Evolutionary conservation across 2,113 vertebrate genomes (phyloP).

Genomic region (Percopsis transmontana): DNA sequence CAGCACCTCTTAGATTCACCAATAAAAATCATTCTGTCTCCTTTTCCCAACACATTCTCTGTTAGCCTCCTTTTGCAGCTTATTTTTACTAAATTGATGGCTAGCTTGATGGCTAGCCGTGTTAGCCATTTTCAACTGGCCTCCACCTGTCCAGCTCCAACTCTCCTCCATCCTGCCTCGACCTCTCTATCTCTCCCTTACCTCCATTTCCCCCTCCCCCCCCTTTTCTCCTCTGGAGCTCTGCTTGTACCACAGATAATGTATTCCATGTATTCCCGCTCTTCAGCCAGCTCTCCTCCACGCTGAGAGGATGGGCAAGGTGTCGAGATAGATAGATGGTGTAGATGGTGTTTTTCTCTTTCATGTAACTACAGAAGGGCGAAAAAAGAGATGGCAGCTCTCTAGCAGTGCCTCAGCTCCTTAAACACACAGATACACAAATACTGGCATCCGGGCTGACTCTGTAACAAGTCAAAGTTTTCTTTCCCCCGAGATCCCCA

Average conservation of each 20-base stretch:
- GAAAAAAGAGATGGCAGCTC: slow-evolving; percentile 60
- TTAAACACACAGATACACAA: slow-evolving; percentile 4
- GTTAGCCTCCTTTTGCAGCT: slow-evolving; percentile 8
- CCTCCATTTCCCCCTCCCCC: slow-evolving; percentile 1
- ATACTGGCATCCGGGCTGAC: slow-evolving; percentile 11
- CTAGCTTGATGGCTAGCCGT: slow-evolving; percentile 40
- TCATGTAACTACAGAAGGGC: slow-evolving; percentile 59
- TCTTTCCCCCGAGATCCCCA: slow-evolving; percentile 9
- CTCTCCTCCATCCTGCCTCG: slow-evolving; percentile 12
- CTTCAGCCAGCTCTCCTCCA: slow-evolving; percentile 39
- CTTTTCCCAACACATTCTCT: slow-evolving; percentile 1
- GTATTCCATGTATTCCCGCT: slow-evolving; percentile 61
- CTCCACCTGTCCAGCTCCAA: slow-evolving; percentile 53
- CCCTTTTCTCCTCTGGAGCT: slow-evolving; percentile 15
- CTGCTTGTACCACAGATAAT: slow-evolving; percentile 46
- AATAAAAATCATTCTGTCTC: slow-evolving; percentile 31
- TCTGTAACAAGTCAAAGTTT: slow-evolving; percentile 36
- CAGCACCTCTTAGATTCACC: slow-evolving; percentile 50
- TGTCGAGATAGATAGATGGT: slow-evolving; percentile 24
- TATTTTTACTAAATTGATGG: slow-evolving; percentile 6
- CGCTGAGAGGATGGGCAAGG: slow-evolving; percentile 44
- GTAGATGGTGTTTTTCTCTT: slow-evolving; percentile 47
- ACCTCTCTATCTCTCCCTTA: not conserved
- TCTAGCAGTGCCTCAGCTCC: slow-evolving; percentile 42
- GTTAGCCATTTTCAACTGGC: slow-evolving; percentile 51